Percentiles rank a stretch among this genome's conserved stretches.
These are phyloP conservation scores for Lydus trimaculatus DNA, from an alignment of 2,888 invertebrate species.

Conservation along the genomic window DNA sequence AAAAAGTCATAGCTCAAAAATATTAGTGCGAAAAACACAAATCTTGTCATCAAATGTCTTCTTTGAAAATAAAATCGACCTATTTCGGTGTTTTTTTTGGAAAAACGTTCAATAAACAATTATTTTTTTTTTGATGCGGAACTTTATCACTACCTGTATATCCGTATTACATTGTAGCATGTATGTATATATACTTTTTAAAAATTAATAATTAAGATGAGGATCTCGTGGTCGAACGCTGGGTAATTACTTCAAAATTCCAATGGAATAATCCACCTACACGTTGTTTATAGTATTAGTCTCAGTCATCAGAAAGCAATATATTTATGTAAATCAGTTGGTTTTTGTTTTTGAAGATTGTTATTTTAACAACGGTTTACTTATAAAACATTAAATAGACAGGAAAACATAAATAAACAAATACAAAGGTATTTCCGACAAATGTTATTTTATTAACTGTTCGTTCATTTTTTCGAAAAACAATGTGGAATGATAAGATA, in stretches of 20 bases:
- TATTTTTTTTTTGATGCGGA: no score
- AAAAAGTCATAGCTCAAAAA: no score
- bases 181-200: no score
- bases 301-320: not conserved
- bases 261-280: constrained; percentile 3
- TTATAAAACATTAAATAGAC: not conserved
- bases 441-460: not conserved
- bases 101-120: no score
- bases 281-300: not conserved
- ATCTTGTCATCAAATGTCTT: no score
- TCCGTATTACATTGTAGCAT: no score
- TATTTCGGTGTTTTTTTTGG: no score
- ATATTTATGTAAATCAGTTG: not conserved
- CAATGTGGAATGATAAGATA: not conserved
- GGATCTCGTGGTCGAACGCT: not conserved
- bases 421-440: constrained; percentile 8
- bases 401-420: constrained; percentile 11
- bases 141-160: no score
- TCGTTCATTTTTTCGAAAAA: not conserved
- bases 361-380: not conserved
- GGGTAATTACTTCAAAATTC: constrained; percentile 1
- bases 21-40: no score
- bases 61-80: no score
- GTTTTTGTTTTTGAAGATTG: not conserved
- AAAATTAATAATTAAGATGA: not conserved